Percentiles rank a stretch among this genome's conserved stretches.
Conservation (phyloP, 2,797 vertebrate species). For the Xyrichtys novacula region DNA sequence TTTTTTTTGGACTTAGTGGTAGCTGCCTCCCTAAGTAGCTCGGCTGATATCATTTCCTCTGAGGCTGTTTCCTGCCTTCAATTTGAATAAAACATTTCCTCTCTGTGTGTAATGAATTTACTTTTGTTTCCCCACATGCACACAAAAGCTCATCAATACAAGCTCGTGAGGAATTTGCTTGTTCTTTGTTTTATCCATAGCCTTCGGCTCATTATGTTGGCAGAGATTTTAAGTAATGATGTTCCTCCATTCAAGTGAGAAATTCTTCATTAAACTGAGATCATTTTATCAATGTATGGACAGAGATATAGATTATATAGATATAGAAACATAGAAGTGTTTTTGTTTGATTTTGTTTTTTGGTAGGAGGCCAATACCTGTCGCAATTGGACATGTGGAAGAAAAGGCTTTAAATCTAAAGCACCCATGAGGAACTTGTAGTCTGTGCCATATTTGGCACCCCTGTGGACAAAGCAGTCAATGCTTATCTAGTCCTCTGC, state of each 20-base stretch:
- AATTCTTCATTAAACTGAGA: background rate
- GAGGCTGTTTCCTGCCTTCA: conserved; percentile 42
- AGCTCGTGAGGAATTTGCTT: conserved; percentile 21
- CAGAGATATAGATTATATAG: too few species aligned
- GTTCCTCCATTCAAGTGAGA: conserved; percentile 3
- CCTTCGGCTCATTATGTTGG: conserved; percentile 29
- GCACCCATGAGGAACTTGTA: too few species aligned
- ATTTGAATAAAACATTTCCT: conserved; percentile 52
- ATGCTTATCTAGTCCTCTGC: too few species aligned
- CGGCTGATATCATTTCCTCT: conserved; percentile 18
- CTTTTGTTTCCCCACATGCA: conserved; percentile 11
- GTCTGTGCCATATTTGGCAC: too few species aligned
- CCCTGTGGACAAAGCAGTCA: too few species aligned
- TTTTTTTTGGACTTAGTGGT: conserved; percentile 32
- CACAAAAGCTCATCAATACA: conserved; percentile 11
- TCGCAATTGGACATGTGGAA: background rate
- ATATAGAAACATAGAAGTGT: too few species aligned
- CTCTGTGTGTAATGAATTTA: conserved; percentile 30
- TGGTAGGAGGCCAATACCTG: too few species aligned
- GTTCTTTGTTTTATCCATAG: conserved; percentile 52
- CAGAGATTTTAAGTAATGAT: conserved; percentile 9
- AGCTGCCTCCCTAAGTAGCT: conserved; percentile 45
- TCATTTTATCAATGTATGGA: background rate
- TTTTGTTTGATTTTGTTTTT: too few species aligned
- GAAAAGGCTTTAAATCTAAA: too few species aligned